A percentile compares a stretch with the other conserved stretches of the same genome.
phyloP scores from a whole-genome alignment of 2,888 invertebrate genomes.

The Philonicus albiceps region DNA sequence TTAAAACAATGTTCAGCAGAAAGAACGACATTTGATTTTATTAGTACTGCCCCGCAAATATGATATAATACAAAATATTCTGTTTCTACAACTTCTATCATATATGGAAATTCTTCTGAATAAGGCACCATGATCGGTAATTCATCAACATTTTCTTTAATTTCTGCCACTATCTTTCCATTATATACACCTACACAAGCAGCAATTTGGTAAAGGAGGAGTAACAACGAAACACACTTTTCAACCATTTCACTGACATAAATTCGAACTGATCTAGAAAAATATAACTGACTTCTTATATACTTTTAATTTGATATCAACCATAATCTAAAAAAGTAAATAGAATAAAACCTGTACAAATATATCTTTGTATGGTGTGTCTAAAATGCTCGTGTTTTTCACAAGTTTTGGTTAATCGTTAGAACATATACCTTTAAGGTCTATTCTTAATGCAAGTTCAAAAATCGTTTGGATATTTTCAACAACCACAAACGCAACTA shows the following conservation, averaged over 20 bases:
- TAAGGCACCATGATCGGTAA: neutral
- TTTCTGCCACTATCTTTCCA: neutral
- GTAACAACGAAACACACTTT: neutral
- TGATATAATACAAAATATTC: no score
- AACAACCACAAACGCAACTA: no score
- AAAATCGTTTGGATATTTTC: no score
- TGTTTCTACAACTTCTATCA: neutral
- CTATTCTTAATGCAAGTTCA: no score
- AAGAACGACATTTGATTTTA: neutral
- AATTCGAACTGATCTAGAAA: neutral
- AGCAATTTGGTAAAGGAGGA: neutral
- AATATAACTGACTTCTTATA: neutral
- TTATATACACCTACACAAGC: neutral
- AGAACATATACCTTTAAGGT: no score
- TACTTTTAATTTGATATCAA: neutral
- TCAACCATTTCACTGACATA: neutral
- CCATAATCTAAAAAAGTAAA: no score
- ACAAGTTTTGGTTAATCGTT: no score
- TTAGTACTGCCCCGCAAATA: neutral
- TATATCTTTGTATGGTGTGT: neutral
- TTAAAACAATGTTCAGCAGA: neutral
- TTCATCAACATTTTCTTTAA: neutral
- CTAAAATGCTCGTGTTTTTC: neutral
- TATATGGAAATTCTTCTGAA: neutral
- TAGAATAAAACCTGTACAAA: neutral